These are phyloP conservation scores for Megalops cyprinoides DNA, from an alignment of 2,797 vertebrate genomes.

Conservation along the genomic window DNA sequence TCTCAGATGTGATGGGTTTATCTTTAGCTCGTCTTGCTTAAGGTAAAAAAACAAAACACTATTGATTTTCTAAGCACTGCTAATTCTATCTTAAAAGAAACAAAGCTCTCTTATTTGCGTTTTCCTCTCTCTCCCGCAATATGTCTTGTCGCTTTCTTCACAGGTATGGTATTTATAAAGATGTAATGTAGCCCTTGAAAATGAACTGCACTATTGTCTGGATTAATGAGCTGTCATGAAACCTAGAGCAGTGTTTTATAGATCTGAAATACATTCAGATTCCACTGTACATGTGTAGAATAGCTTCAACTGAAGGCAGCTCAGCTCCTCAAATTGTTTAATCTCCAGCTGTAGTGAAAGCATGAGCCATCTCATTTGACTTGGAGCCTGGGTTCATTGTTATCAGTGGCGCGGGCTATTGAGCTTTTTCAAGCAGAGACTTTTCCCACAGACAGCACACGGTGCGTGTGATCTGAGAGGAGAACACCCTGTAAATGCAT, in stretches of 20 bases:
- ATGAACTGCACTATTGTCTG: background rate
- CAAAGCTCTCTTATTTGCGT: slow-evolving; percentile 38
- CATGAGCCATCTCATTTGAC: background rate
- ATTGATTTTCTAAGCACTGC: slow-evolving; percentile 71
- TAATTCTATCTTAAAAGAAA: slow-evolving; percentile 64
- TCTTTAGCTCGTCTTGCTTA: slow-evolving; percentile 57
- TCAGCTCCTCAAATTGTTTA: background rate
- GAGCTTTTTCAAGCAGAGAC: background rate
- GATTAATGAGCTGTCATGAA: background rate
- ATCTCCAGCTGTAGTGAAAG: no score
- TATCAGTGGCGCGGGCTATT: background rate
- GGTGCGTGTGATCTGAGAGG: slow-evolving; percentile 42
- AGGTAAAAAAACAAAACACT: slow-evolving; percentile 58
- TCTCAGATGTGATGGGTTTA: slow-evolving; percentile 64
- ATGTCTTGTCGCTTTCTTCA: slow-evolving; percentile 13
- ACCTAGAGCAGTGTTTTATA: background rate
- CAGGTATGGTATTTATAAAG: slow-evolving; percentile 26
- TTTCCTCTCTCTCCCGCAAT: slow-evolving; percentile 19
- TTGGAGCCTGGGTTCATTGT: background rate
- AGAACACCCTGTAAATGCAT: background rate
- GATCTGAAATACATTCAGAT: background rate
- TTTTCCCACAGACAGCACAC: slow-evolving; percentile 38
- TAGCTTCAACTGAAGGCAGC: no score
- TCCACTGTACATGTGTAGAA: background rate
- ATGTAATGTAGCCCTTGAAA: background rate